Conservation (phyloP, 2,888 invertebrate species). For the Habrosyne pyritoides region DNA sequence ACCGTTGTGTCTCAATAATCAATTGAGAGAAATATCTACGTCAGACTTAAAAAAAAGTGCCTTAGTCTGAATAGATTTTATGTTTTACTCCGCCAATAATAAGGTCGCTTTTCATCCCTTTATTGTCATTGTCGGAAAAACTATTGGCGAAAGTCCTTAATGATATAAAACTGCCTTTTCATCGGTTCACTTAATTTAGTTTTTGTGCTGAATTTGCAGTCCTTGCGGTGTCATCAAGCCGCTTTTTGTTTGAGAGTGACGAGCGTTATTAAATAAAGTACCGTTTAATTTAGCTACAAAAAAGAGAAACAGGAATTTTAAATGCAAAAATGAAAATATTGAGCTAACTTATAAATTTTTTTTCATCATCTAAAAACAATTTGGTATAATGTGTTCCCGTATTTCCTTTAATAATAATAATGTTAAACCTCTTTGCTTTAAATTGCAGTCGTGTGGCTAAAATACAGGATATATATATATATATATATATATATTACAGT, state of each 20-base stretch:
- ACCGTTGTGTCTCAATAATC: neutral
- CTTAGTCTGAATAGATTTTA: neutral
- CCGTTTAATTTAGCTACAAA: neutral
- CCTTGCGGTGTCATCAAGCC: neutral
- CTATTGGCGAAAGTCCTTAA: conserved; percentile 24
- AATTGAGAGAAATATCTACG: neutral
- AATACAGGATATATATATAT: no score
- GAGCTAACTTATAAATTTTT: no score
- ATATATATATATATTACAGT: no score
- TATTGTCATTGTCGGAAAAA: neutral
- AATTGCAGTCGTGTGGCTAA: no score
- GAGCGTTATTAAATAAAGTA: neutral
- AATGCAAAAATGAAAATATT: no score
- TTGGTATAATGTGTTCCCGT: no score
- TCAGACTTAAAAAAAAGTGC: neutral
- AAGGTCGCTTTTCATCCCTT: neutral
- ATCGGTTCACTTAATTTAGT: conserved; percentile 21
- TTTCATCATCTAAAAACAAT: no score
- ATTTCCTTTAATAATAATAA: no score
- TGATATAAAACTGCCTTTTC: conserved; percentile 27
- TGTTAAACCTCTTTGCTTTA: no score
- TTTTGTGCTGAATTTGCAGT: conserved; percentile 11
- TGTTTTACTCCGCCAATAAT: neutral
- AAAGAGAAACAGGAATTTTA: neutral
- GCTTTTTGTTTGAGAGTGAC: neutral